Base-by-base conservation (phyloP, 1,140 invertebrate species). In the Rhopalosiphum padi region DNA sequence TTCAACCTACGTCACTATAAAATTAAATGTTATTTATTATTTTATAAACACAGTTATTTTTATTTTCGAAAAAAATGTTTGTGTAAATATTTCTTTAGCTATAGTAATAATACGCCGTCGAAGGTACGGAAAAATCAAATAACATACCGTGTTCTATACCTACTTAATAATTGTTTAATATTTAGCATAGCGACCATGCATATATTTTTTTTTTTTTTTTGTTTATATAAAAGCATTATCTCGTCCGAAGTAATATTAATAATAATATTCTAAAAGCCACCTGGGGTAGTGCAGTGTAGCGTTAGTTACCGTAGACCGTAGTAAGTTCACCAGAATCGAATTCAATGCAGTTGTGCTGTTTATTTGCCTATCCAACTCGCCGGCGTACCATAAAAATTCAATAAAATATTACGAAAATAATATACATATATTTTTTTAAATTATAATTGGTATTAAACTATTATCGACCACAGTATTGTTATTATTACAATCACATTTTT, bases 351-450 rank as follows among this genome's bases (percentile, higher is more conserved):
- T 5, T 15, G 18, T 8, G 91, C 37, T 53, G 82, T 55, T 55
- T 15, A 83, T 86, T 93, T 93, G 91, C 48, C 91, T 93, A 93
- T 85, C 48, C 46, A 23, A 53, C 22, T 9, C 82, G 91, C 91
- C 91, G 91, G 35, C 46, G 51, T 37, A 86, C 18, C 8, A 15
- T 35, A 55, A 18, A 87, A 87, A n/a, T 68, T n/a, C 60, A 15
- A 68, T 68, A n/a, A n/a, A 68, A 68, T 23, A 68, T 68, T 15
- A 68, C 9, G 60, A 30, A 60, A 23, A 88, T 15, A 35, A 37
- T 53, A 53, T 1, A 37, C 2, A 18, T 11, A 37, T 35, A 37
- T 22, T 30, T 43, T 51, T 88, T 9, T 22, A 53, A 53, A 88
- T 23, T 86, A 1, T 25, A 86, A 41, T 87, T 30, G 83, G 22